Evolutionary conservation across 2,888 invertebrate genomes (phyloP).

Genomic region (Bugulina stolonifera): DNA sequence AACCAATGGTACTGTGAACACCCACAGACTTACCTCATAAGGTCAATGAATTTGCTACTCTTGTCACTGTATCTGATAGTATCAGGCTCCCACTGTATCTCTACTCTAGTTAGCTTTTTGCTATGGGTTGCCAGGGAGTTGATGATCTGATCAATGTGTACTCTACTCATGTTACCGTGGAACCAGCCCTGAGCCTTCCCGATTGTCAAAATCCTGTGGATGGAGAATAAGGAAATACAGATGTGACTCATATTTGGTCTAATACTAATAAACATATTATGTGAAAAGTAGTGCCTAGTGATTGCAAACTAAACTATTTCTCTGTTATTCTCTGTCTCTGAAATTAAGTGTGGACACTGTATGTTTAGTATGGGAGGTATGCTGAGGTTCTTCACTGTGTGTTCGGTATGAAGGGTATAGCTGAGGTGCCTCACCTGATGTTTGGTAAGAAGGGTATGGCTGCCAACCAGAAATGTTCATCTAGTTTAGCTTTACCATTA

Average conservation of each 20-base stretch:
- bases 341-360: too few relatives aligned
- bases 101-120: slow-evolving; percentile 78
- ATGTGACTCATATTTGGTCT: too few relatives aligned
- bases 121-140: slow-evolving; percentile 93
- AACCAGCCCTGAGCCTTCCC: slow-evolving; percentile 94
- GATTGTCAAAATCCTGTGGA: slow-evolving; percentile 92
- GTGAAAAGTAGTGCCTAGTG: too few relatives aligned
- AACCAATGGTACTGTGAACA: background rate
- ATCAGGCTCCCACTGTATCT: slow-evolving; percentile 97
- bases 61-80: slow-evolving; percentile 97
- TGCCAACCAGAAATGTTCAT: slow-evolving; percentile 95
- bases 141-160: slow-evolving; percentile 88
- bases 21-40: slow-evolving; percentile 64
- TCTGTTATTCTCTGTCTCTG: too few relatives aligned
- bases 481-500: slow-evolving; percentile 94
- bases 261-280: too few relatives aligned
- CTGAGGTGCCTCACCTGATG: slow-evolving; percentile 62
- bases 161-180: slow-evolving; percentile 75
- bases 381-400: too few relatives aligned
- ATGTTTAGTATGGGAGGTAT: too few relatives aligned
- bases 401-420: too few relatives aligned
- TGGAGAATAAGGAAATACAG: too few relatives aligned
- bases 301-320: too few relatives aligned
- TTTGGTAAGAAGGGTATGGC: slow-evolving; percentile 84
- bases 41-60: slow-evolving; percentile 97